These are phyloP conservation scores for Hydrozoanthus gracilis DNA, from an alignment of 92 coral and sea anemone species.

Conservation along the genomic window DNA sequence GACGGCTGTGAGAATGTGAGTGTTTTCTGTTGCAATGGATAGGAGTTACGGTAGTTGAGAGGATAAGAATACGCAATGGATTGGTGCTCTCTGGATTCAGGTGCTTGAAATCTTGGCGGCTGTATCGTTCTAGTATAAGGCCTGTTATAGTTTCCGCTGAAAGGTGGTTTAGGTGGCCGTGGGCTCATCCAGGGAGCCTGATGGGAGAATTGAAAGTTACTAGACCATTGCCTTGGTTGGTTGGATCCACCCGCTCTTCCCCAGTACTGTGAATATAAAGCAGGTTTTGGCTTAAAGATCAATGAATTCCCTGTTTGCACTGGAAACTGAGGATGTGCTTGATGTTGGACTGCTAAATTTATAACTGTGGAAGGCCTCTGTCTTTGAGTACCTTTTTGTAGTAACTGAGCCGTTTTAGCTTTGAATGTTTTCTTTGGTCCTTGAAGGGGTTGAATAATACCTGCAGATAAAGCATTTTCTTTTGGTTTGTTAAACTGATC, in stretches of 20 bases:
- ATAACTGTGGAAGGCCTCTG: neutral
- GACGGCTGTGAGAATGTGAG: neutral
- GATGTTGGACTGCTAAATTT: slow-evolving; percentile 1
- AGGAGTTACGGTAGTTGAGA: neutral
- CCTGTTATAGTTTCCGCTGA: neutral
- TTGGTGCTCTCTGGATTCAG: neutral
- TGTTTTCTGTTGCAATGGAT: neutral
- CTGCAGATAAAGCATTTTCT: neutral
- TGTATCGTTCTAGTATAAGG: neutral
- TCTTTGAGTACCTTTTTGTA: neutral
- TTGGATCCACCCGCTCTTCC: neutral
- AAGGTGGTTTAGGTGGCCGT: neutral
- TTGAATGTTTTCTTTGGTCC: neutral
- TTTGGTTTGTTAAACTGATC: neutral
- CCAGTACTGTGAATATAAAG: slow-evolving; percentile 1
- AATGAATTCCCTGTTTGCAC: slow-evolving; percentile 13
- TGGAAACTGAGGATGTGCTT: neutral
- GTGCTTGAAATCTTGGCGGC: slow-evolving; percentile 1
- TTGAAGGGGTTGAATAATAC: neutral
- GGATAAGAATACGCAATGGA: neutral
- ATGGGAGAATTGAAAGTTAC: neutral
- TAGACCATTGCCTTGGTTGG: slow-evolving; percentile 1
- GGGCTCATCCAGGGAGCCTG: slow-evolving; percentile 20
- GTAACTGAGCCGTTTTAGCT: neutral
- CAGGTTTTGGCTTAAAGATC: slow-evolving; percentile 1